These are phyloP conservation scores for Lepidotrigona ventralis DNA, from an alignment of 1,140 invertebrate genomes.

Conservation along the genomic window DNA sequence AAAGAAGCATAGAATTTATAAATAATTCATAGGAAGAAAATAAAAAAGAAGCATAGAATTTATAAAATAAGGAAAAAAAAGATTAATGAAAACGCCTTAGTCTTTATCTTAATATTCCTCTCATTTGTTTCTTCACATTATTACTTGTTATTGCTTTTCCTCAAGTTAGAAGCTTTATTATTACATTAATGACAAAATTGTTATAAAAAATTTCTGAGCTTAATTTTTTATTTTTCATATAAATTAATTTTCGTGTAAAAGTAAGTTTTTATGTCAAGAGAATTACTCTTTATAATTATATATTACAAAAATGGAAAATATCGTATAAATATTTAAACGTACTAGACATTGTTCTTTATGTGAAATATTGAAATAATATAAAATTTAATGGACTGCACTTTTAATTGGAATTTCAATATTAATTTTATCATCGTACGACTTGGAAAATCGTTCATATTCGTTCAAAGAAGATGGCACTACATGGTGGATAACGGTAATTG, in stretches of 20 bases:
- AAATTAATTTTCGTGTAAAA: background rate
- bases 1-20: background rate
- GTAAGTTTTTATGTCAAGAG: background rate
- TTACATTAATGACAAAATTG: background rate
- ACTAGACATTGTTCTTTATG: background rate
- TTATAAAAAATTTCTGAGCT: too few species aligned
- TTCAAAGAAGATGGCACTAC: conserved; percentile 16
- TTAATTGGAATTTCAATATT: background rate
- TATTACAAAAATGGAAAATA: background rate
- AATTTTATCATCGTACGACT: background rate
- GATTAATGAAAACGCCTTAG: too few species aligned
- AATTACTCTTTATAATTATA: background rate
- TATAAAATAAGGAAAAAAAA: background rate
- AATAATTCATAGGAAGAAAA: background rate
- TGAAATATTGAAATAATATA: background rate
- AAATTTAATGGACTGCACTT: too few species aligned
- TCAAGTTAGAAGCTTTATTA: background rate
- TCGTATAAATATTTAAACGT: background rate
- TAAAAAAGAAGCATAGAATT: background rate
- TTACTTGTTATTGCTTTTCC: background rate
- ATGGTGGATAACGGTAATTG: background rate
- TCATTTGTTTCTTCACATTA: too few species aligned
- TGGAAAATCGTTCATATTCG: background rate
- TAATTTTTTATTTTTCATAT: background rate
- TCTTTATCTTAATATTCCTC: too few species aligned